Conservation (phyloP, 2,888 invertebrate species). For the Drosophila bunnanda region DNA sequence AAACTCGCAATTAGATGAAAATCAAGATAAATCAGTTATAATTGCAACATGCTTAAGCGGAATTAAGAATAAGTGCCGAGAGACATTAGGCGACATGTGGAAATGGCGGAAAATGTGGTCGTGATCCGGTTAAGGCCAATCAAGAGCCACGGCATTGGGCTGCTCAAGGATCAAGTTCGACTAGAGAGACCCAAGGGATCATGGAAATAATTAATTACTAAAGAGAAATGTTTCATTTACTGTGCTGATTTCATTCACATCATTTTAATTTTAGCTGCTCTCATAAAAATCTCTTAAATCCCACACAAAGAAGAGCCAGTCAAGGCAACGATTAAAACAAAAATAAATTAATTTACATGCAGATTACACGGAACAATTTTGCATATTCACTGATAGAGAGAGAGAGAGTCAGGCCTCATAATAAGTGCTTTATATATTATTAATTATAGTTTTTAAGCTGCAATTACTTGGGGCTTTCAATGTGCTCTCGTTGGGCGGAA, state of each 20-base stretch:
- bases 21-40: slow-evolving; percentile 69
- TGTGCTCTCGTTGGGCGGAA: background rate
- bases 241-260: background rate
- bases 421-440: slow-evolving; percentile 29
- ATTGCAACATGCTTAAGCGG: slow-evolving; percentile 55
- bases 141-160: background rate
- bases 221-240: background rate
- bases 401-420: background rate
- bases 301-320: slow-evolving; percentile 23
- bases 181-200: no score
- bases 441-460: slow-evolving; percentile 45
- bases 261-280: slow-evolving; percentile 23
- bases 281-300: slow-evolving; percentile 17
- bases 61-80: slow-evolving; percentile 55
- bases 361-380: slow-evolving; percentile 21
- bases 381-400: slow-evolving; percentile 18
- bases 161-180: slow-evolving; percentile 15
- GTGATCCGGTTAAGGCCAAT: slow-evolving; percentile 32
- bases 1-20: slow-evolving; percentile 70
- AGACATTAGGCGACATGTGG: slow-evolving; percentile 41
- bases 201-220: background rate
- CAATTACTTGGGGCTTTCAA: slow-evolving; percentile 24
- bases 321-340: slow-evolving; percentile 34
- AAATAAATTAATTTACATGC: slow-evolving; percentile 41
- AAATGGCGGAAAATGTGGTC: slow-evolving; percentile 29